Conservation (phyloP, 2,113 vertebrate species). For the Eulemur macaco region DNA sequence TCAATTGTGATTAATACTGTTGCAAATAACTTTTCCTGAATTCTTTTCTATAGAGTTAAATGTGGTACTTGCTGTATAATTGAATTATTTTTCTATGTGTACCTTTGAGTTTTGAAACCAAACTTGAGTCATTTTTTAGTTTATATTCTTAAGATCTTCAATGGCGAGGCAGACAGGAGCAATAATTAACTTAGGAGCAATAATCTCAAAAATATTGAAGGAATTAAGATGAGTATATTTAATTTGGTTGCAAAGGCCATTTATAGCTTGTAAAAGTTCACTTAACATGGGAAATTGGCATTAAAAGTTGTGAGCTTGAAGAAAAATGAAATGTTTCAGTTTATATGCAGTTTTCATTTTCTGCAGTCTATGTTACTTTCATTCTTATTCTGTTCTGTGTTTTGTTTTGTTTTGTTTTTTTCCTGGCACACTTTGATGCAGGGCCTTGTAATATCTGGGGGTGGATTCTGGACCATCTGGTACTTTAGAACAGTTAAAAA, state of each 20-base stretch:
- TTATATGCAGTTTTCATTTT: not conserved
- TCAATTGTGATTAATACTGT: constrained; percentile 7
- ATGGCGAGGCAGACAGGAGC: not conserved
- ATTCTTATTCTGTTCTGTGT: constrained; percentile 31
- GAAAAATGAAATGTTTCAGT: constrained; percentile 29
- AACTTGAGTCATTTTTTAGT: constrained; percentile 6
- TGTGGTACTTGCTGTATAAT: not conserved
- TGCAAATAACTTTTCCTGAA: constrained; percentile 11
- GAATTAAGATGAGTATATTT: not conserved
- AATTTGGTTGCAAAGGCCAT: not conserved
- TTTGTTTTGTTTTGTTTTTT: not conserved
- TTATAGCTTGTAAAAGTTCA: constrained; percentile 26
- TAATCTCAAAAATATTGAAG: constrained; percentile 31
- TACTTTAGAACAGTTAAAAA: constrained; percentile 35
- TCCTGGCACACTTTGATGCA: constrained; percentile 15
- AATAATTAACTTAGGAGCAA: constrained; percentile 2
- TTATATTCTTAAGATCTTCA: constrained; percentile 37
- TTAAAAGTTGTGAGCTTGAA: constrained; percentile 25
- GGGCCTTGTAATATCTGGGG: constrained; percentile 44
- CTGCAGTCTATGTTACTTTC: constrained; percentile 5
- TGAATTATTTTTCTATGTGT: constrained; percentile 6
- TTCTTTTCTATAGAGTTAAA: constrained; percentile 12
- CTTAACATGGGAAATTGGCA: constrained; percentile 4
- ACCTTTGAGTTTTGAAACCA: constrained; percentile 41
- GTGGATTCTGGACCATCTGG: constrained; percentile 64